These are phyloP conservation scores for Cercopithecus mona DNA, from an alignment of 2,113 vertebrate genomes.

Conservation along the genomic window DNA sequence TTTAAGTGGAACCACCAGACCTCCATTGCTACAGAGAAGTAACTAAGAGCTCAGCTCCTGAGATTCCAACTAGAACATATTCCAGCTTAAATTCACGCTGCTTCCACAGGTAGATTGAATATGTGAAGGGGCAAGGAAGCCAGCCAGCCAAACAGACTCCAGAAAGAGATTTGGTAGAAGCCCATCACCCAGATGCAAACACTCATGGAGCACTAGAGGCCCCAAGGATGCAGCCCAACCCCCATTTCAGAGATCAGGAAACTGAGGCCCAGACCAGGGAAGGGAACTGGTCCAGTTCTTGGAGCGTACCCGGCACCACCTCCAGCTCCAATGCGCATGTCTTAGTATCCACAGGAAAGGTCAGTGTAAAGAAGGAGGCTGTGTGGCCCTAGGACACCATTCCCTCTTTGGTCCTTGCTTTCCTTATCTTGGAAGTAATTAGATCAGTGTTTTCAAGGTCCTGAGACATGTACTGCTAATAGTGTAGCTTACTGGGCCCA, in stretches of 20 bases:
- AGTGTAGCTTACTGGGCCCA: neutral
- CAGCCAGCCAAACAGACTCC: neutral
- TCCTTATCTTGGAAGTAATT: neutral
- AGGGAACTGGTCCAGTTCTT: neutral
- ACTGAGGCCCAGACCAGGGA: rapidly evolving
- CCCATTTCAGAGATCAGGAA: neutral
- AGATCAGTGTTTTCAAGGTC: neutral
- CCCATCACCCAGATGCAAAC: neutral
- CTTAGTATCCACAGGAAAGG: neutral
- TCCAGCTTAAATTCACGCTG: neutral
- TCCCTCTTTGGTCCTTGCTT: neutral
- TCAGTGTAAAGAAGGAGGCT: neutral
- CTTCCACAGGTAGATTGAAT: neutral
- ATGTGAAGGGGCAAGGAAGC: neutral
- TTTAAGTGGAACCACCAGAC: neutral
- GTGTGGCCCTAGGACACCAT: neutral
- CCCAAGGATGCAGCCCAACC: neutral
- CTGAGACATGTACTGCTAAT: neutral
- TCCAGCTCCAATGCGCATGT: neutral
- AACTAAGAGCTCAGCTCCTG: neutral
- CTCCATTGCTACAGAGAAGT: neutral
- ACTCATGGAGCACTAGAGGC: neutral
- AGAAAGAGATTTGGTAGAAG: neutral
- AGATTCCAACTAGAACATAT: neutral
- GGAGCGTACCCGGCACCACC: neutral